Evolutionary conservation across 2,888 invertebrate genomes (phyloP), one percentile per base, ranked within the genome.

Genomic region (Amphimallon solstitiale): DNA sequence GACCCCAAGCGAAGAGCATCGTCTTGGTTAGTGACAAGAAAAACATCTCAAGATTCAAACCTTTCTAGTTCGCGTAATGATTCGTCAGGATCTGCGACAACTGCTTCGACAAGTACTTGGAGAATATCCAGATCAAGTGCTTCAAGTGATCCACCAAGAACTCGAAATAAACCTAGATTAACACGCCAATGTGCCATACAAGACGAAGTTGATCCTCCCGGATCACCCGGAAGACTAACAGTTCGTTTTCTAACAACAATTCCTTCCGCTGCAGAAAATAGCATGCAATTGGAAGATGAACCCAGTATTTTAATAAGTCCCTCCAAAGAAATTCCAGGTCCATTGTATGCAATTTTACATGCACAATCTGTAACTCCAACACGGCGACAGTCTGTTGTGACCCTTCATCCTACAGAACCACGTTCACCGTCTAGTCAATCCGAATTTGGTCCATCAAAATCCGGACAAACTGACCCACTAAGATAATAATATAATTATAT

Each of bases 11-110:
- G 94, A 61, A 86, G 94, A 71, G 92, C 94, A 51, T 92, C 94
- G 0, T 93, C 94, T 0, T 95, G 95, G 95, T 84, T 94, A 68
- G 92, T 95, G 21, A 93, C 94, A n/a, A 86, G 95, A 60, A 95
- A 95, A 83, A 93, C 95, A 0, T 94, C 94, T 9, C 95, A 95
- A 81, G 95, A 96, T 80, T 95, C 95, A 3, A 95, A 94, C 82
- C 84, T 95, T 71, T 94, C 94, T 49, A 94, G 92, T 75, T 95
- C 95, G 17, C 86, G 95, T 59, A 95, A 95, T 82, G 95, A 96
- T 82, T 95, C 95, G 10, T 94, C 94, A 0, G 94, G 94, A 1
- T 94, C 95, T 4, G 91, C 89, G 19, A 94, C 94, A 14, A 94
- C 94, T 1, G 94, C 94, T 21, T 93, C 93, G 76, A 95, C 95